These are phyloP conservation scores for Ophion obscuratus DNA, from an alignment of 2,888 invertebrate genomes.

Conservation along the genomic window DNA sequence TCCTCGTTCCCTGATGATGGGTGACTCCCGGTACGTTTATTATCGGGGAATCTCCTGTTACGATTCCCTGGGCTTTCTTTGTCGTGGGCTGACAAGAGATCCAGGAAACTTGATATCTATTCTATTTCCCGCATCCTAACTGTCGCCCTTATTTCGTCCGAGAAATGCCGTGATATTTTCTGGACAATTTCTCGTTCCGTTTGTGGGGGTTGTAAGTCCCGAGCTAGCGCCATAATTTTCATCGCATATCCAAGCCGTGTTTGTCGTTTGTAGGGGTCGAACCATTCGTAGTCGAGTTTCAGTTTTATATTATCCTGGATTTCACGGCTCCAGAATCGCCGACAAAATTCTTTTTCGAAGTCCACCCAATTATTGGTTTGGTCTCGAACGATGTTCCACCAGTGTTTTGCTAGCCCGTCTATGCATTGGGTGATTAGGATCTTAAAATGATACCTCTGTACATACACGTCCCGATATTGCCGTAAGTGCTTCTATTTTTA, in stretches of 20 bases:
- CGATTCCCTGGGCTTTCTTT: constrained; percentile 11
- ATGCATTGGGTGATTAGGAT: background rate
- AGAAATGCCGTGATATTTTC: constrained; percentile 21
- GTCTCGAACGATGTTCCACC: constrained; percentile 1
- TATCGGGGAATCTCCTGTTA: background rate
- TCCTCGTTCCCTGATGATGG: too few species aligned
- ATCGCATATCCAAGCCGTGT: background rate
- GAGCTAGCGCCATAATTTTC: background rate
- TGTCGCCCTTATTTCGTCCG: constrained; percentile 26
- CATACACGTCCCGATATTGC: background rate
- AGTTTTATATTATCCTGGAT: background rate
- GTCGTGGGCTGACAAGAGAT: constrained; percentile 12
- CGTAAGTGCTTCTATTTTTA: background rate
- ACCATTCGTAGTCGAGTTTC: background rate
- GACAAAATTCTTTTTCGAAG: background rate
- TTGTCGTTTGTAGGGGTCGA: background rate
- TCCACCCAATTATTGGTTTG: background rate
- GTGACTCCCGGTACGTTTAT: too few species aligned
- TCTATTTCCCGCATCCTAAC: background rate
- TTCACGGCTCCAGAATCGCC: background rate
- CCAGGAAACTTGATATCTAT: background rate
- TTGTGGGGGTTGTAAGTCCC: background rate
- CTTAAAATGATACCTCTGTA: background rate
- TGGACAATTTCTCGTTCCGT: background rate
- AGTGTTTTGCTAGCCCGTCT: background rate